phyloP scores from a whole-genome alignment of 1,140 invertebrate genomes.

The Apocrypta bakeri region DNA sequence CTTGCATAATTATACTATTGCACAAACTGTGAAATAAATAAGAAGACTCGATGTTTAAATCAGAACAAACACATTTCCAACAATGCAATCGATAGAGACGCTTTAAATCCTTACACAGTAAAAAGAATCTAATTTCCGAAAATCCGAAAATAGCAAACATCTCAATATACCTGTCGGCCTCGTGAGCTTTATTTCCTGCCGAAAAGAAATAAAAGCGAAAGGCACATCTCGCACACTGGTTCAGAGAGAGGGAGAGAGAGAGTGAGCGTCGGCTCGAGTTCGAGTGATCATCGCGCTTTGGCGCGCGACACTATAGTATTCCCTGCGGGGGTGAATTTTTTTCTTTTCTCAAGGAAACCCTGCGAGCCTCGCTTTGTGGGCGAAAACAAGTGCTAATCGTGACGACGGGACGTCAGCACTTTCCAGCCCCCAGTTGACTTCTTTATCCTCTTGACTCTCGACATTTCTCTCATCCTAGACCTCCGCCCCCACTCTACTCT shows the following conservation, averaged over 20 bases:
- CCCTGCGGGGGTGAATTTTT: slow-evolving; percentile 1
- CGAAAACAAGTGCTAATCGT: slow-evolving; percentile 31
- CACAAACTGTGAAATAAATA: too few relatives aligned
- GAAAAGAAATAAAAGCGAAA: neutral
- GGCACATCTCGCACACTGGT: neutral
- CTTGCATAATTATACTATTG: too few relatives aligned
- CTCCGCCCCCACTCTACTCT: too few relatives aligned
- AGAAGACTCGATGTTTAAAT: too few relatives aligned
- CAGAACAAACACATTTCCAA: too few relatives aligned
- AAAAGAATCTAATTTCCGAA: neutral
- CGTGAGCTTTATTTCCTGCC: neutral
- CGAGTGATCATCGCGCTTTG: slow-evolving; percentile 30
- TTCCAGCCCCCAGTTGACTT: slow-evolving; percentile 4
- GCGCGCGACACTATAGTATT: neutral
- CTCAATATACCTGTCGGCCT: too few relatives aligned
- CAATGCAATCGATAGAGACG: too few relatives aligned
- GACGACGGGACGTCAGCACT: slow-evolving; percentile 36
- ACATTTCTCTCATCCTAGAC: neutral
- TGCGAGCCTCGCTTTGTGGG: neutral
- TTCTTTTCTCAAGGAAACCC: neutral
- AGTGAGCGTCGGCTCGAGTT: neutral
- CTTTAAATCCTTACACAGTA: neutral
- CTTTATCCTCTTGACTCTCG: slow-evolving; percentile 1
- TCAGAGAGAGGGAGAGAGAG: neutral
- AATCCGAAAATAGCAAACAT: neutral